A percentile compares a stretch with the other conserved stretches of the same genome.
Conservation (phyloP, 2,888 invertebrate genomes). For the Phragmatobia fuliginosa region DNA sequence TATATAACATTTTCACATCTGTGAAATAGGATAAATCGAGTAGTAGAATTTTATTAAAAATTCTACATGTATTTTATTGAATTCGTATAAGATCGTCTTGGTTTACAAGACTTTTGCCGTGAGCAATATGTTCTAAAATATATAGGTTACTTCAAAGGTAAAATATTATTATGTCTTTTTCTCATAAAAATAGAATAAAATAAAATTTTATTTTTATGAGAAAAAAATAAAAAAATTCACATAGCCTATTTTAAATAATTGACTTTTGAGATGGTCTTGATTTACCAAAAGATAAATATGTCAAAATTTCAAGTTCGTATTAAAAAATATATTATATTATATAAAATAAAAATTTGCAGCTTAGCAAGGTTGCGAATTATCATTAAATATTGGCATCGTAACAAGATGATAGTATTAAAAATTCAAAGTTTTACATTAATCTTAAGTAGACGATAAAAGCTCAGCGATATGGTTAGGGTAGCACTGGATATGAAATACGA, state of each 20-base stretch:
- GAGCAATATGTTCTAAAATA: constrained; percentile 66
- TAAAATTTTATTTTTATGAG: too few relatives aligned
- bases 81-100: constrained; percentile 38
- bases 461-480: constrained; percentile 68
- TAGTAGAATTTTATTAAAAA: constrained; percentile 37
- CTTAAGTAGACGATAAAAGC: constrained; percentile 57
- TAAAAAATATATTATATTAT: constrained; percentile 34
- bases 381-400: constrained; percentile 35
- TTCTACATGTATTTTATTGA: constrained; percentile 33
- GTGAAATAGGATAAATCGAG: constrained; percentile 20
- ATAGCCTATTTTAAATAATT: constrained; percentile 77
- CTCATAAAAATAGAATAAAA: too few relatives aligned
- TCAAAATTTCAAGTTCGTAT: constrained; percentile 32
- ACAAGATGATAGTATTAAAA: constrained; percentile 18
- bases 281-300: constrained; percentile 55
- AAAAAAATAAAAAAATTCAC: too few relatives aligned
- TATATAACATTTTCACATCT: constrained; percentile 17
- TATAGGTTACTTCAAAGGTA: constrained; percentile 56
- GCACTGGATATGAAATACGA: constrained; percentile 61
- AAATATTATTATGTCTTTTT: constrained; percentile 58
- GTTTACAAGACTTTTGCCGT: constrained; percentile 28
- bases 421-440: constrained; percentile 37
- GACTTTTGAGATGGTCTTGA: constrained; percentile 76
- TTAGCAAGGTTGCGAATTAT: constrained; percentile 24
- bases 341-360: constrained; percentile 26